A percentile compares a stretch with the other conserved stretches of the same genome.
phyloP scores from a whole-genome alignment of 2,797 vertebrate species.

The Salarias fasciatus region DNA sequence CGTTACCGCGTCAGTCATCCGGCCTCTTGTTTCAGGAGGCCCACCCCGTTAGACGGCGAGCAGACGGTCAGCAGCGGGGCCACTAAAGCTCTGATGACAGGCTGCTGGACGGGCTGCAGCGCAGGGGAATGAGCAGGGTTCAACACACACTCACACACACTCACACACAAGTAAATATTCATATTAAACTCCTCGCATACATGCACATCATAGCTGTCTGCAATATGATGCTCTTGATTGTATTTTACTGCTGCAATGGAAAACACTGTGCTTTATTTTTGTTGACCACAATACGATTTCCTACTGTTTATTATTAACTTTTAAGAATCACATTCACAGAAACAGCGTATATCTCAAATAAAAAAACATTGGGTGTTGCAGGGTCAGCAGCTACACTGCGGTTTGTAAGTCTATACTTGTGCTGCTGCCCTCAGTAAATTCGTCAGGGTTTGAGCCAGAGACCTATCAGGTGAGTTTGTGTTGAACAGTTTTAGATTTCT shows the following conservation, averaged over 20 bases:
- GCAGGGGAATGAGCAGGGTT: too few species aligned
- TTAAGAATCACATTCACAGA: too few species aligned
- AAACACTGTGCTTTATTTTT: slow-evolving; percentile 43
- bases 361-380: not conserved
- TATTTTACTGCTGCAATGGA: slow-evolving; percentile 49
- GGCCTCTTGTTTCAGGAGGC: slow-evolving; percentile 58
- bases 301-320: slow-evolving; percentile 24
- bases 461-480: not conserved
- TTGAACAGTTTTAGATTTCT: not conserved
- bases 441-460: not conserved
- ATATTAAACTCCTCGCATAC: slow-evolving; percentile 28
- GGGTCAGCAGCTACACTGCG: not conserved
- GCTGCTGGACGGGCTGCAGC: slow-evolving; percentile 58
- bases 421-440: too few species aligned
- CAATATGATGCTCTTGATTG: slow-evolving; percentile 47
- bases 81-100: slow-evolving; percentile 71
- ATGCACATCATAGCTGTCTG: slow-evolving; percentile 43
- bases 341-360: too few species aligned
- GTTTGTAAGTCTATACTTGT: not conserved
- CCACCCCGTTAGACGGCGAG: slow-evolving; percentile 35
- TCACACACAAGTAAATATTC: slow-evolving; percentile 10
- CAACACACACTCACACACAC: slow-evolving; percentile 18
- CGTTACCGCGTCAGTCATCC: slow-evolving; percentile 65
- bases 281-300: slow-evolving; percentile 28
- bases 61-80: slow-evolving; percentile 49